phyloP scores from a whole-genome alignment of 2,797 vertebrate species.

The Platalea minor region DNA sequence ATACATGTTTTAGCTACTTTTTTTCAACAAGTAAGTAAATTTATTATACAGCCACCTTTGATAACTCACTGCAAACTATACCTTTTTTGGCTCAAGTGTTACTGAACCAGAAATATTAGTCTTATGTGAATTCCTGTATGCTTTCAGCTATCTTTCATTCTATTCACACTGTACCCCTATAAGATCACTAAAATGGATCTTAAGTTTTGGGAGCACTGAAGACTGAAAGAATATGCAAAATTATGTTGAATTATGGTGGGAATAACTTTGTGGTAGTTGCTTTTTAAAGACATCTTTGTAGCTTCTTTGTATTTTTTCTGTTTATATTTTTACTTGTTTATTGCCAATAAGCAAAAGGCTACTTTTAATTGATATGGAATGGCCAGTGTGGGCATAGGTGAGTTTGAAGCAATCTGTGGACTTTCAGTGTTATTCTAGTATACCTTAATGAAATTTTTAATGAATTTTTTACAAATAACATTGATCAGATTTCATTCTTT shows the following conservation, averaged over 20 bases:
- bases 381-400: not conserved
- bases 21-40: not conserved
- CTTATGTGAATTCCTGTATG: not conserved
- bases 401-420: not conserved
- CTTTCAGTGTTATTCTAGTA: not conserved
- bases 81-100: slow-evolving; percentile 16
- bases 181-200: not conserved
- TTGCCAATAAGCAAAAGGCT: not conserved
- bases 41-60: not conserved
- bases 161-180: not conserved
- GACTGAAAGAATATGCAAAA: not conserved
- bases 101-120: not conserved
- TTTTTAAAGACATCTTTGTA: not conserved
- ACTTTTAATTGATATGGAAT: not conserved
- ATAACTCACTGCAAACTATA: not conserved
- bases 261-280: not conserved
- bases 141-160: not conserved
- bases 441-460: not conserved
- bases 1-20: not conserved
- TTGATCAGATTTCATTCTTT: not conserved
- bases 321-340: not conserved
- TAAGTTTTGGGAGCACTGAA: not conserved
- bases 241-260: not conserved
- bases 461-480: not conserved
- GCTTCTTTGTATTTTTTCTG: not conserved